Base-by-base conservation (phyloP, 2,888 invertebrate species). In the Acanthosoma haemorrhoidale region DNA sequence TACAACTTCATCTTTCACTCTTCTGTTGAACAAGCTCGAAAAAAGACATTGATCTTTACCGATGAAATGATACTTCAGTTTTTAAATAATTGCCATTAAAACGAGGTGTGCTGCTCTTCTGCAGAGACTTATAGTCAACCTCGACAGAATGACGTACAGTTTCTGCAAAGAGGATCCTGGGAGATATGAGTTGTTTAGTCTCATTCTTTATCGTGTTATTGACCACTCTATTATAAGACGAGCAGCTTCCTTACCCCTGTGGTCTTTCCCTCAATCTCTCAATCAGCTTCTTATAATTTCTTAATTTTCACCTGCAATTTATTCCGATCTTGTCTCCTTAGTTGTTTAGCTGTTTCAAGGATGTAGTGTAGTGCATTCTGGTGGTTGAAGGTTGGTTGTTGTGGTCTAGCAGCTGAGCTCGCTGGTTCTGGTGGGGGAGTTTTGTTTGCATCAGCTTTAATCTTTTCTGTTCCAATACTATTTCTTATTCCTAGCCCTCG, bases 1-100 rank as follows among this genome's bases (percentile, higher is more conserved):
- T n/a, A n/a, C n/a, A n/a, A n/a, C n/a, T n/a, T n/a, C n/a, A n/a
- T 39, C 29, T 16, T 67, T 18, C 11, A 51, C 5, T 8, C 51
- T 67, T 51, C 18, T 51, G 16, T 51, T 13, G 15, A 67, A 51
- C 11, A 67, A 51, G 16, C 34, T 67, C 16, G 3, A 51, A 31
- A 51, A 51, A n/a, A 67, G 29, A 21, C 43, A 67, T n/a, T 67
- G 43, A 15, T 25, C n/a, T 8, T 67, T 57, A n/a, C n/a, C 31
- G 9, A 51, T 25, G 15, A 67, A 34, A 32, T 51, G 57, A 34
- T 67, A 67, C 36, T 34, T 67, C 34, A 29, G 13, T n/a, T 41
- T 41, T 11, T 13, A 41, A 25, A 29, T 25, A 67, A 25, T 16
- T n/a, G 15, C 29, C 16, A 3, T 43, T 41, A n/a, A 43, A 67